Conservation (phyloP, 2,888 invertebrate genomes). For the Leptinotarsa haldemani region DNA sequence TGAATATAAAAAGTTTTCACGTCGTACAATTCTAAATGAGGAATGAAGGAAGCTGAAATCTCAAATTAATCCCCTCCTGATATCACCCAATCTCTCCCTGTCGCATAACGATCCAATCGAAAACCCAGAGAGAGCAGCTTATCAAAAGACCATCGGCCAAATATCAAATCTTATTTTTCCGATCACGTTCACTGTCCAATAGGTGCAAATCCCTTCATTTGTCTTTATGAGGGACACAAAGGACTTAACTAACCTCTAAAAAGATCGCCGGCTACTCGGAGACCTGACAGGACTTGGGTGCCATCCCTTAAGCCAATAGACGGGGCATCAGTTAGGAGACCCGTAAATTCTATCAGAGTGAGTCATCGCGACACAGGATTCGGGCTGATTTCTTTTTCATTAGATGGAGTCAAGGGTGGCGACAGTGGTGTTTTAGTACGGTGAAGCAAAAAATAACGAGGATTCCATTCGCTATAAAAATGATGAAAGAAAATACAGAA, state of each 20-base stretch:
- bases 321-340: constrained; percentile 53
- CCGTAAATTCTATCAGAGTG: constrained; percentile 47
- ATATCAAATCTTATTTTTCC: constrained; percentile 35
- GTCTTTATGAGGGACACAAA: constrained; percentile 63
- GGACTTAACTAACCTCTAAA: constrained; percentile 63
- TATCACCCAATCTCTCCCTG: not conserved
- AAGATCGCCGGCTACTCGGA: constrained; percentile 46
- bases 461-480: too few species aligned
- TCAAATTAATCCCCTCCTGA: not conserved
- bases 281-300: constrained; percentile 49
- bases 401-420: constrained; percentile 25
- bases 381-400: constrained; percentile 40
- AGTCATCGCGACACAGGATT: constrained; percentile 43
- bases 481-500: too few species aligned
- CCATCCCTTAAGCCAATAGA: constrained; percentile 54
- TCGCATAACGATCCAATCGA: too few species aligned
- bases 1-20: too few species aligned
- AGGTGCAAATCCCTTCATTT: constrained; percentile 65
- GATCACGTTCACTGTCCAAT: constrained; percentile 60
- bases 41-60: not conserved
- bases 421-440: constrained; percentile 32
- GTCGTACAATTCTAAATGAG: too few species aligned
- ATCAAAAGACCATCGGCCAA: constrained; percentile 28
- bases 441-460: not conserved
- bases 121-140: not conserved